Evolutionary conservation across 2,113 vertebrate species (phyloP).

Genomic region (Boleophthalmus pectinirostris): DNA sequence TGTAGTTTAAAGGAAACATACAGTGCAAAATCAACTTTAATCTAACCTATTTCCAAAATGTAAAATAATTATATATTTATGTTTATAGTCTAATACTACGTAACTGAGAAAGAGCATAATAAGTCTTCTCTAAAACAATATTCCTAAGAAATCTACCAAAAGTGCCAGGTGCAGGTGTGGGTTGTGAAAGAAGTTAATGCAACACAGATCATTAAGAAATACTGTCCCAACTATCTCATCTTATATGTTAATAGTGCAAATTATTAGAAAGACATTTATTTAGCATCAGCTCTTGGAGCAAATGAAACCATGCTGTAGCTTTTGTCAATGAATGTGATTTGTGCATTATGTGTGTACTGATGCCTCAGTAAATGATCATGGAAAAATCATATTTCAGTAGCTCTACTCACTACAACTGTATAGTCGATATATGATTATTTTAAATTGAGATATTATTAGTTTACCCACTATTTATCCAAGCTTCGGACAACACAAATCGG

Average conservation of each 20-base stretch:
- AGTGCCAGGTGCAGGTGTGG: background rate
- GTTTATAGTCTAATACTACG: too few species aligned
- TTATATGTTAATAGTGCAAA: background rate
- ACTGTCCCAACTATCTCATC: background rate
- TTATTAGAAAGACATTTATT: background rate
- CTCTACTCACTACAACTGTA: background rate
- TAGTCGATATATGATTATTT: background rate
- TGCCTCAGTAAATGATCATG: slow-evolving; percentile 21
- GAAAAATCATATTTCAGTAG: background rate
- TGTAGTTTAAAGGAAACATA: too few species aligned
- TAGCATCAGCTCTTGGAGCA: slow-evolving; percentile 8
- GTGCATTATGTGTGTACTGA: slow-evolving; percentile 8
- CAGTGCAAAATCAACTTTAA: too few species aligned
- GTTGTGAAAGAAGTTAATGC: background rate
- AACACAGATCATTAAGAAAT: slow-evolving; percentile 26
- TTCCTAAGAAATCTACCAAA: background rate
- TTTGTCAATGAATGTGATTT: slow-evolving; percentile 8
- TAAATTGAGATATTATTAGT: background rate
- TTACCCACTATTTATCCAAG: background rate
- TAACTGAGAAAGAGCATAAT: too few species aligned
- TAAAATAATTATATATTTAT: too few species aligned
- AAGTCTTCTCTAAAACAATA: too few species aligned
- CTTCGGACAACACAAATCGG: background rate
- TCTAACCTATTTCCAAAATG: too few species aligned
- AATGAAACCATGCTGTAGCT: slow-evolving; percentile 38